Percentiles rank a stretch among this genome's conserved stretches.
phyloP scores from a whole-genome alignment of 2,797 vertebrate genomes.

The Bradypus variegatus region DNA sequence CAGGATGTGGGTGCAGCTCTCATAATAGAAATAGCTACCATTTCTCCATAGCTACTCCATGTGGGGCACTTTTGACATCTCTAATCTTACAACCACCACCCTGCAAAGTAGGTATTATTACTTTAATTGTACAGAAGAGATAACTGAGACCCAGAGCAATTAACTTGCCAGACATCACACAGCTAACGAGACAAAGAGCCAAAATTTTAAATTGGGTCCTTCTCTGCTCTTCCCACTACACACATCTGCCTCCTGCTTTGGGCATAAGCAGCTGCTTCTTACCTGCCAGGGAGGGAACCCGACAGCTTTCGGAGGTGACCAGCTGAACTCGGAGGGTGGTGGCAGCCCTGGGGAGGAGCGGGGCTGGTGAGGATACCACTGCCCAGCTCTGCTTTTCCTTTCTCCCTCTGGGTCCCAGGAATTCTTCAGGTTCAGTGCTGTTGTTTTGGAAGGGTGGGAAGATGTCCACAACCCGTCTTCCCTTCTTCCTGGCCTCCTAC shows the following conservation, averaged over 20 bases:
- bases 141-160: slow-evolving; percentile 52
- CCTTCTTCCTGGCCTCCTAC: slow-evolving; percentile 7
- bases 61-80: not conserved
- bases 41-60: not conserved
- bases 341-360: fast-evolving
- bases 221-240: not conserved
- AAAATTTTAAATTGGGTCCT: not conserved
- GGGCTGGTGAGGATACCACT: fast-evolving
- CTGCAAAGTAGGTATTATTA: slow-evolving; percentile 29
- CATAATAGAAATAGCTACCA: not conserved
- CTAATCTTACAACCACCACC: slow-evolving; percentile 10
- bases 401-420: not conserved
- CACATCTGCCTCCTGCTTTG: not conserved
- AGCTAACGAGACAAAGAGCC: slow-evolving; percentile 12
- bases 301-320: not conserved
- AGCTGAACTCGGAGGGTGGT: fast-evolving
- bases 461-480: not conserved
- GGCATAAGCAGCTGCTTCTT: not conserved
- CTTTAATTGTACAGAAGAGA: slow-evolving; percentile 45
- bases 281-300: not conserved
- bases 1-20: not conserved
- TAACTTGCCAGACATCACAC: slow-evolving; percentile 28
- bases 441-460: not conserved
- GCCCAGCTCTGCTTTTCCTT: not conserved
- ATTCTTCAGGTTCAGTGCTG: not conserved